These are phyloP conservation scores for Tachysurus vachellii DNA, from an alignment of 2,113 vertebrate genomes.

Conservation along the genomic window DNA sequence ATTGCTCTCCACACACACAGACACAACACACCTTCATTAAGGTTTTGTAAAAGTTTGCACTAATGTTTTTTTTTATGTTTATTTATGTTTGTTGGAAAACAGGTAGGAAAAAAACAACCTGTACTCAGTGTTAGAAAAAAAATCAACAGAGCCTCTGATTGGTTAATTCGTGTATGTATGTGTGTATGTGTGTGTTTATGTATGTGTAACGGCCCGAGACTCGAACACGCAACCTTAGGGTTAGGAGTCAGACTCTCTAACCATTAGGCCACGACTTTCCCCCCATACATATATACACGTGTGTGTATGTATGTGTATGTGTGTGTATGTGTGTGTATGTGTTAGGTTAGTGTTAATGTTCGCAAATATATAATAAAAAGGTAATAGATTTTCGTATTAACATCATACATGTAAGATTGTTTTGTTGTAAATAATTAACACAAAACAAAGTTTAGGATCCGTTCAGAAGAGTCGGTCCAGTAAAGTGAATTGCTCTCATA, in stretches of 20 bases:
- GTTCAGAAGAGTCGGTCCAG: background rate
- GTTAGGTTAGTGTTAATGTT: too few species aligned
- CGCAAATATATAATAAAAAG: too few species aligned
- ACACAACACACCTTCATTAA: too few species aligned
- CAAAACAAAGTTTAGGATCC: background rate
- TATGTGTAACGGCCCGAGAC: too few species aligned
- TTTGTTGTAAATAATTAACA: background rate
- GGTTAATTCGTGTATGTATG: background rate
- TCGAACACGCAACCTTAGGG: too few species aligned
- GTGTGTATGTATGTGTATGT: too few species aligned
- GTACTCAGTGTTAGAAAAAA: background rate
- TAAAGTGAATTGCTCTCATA: background rate
- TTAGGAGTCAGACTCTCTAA: too few species aligned
- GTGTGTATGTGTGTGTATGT: too few species aligned
- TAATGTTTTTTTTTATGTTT: background rate
- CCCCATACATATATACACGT: too few species aligned
- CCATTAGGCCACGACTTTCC: too few species aligned
- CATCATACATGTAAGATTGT: background rate
- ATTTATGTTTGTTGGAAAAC: background rate
- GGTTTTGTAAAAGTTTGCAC: background rate
- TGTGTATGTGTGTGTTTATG: background rate
- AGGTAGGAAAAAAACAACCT: background rate
- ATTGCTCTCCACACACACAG: background rate
- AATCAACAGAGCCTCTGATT: conserved; percentile 15
- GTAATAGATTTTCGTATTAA: background rate